phyloP scores from a whole-genome alignment of 2,797 vertebrate genomes.

The Phaenicophaeus curvirostris region DNA sequence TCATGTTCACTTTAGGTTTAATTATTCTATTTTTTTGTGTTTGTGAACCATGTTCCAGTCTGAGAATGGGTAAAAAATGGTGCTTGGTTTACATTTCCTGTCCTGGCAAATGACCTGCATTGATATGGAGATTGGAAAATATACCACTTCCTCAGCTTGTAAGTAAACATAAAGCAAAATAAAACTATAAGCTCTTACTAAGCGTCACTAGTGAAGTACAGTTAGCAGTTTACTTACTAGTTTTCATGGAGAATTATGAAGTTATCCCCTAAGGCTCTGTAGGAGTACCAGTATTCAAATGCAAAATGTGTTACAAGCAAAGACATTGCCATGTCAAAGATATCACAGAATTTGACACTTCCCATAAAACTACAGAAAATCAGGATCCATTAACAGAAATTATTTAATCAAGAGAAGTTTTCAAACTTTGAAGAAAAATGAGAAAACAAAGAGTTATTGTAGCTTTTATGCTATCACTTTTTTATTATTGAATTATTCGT shows the following conservation, averaged over 20 bases:
- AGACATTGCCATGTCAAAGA: background rate
- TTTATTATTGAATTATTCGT: background rate
- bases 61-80: background rate
- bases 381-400: background rate
- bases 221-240: background rate
- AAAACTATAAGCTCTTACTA: background rate
- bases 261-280: background rate
- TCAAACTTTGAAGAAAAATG: background rate
- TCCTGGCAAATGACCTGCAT: background rate
- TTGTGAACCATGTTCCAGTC: background rate
- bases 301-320: background rate
- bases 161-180: background rate
- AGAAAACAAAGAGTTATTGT: background rate
- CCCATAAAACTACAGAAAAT: background rate
- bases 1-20: conserved; percentile 6
- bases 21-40: background rate
- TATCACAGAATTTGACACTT: background rate
- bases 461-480: background rate
- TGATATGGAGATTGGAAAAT: background rate
- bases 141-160: background rate
- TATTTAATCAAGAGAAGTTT: background rate
- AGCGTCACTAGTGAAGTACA: background rate
- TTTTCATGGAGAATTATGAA: background rate
- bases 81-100: background rate
- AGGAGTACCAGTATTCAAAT: background rate